Evolutionary conservation across 2,113 vertebrate genomes (phyloP), one percentile per base, ranked within the genome.

Genomic region (Natator depressus): DNA sequence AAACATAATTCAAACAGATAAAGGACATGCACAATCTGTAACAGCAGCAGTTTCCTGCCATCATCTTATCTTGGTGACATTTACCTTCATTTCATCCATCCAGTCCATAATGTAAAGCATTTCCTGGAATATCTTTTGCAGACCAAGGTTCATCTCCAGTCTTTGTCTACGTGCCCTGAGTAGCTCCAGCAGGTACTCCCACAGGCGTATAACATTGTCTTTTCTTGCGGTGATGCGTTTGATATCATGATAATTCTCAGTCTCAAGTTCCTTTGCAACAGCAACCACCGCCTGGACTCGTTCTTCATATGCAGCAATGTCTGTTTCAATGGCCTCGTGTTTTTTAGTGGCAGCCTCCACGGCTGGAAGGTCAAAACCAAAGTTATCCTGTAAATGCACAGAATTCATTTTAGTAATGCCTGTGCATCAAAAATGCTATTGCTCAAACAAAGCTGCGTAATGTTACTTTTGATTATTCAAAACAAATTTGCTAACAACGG

Each of bases 31-130:
- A 78, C 24, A 46, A 24, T 78, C 25, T 47, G 12, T 78, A 78
- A 78, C 29, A 88, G 14, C 35, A 47, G 19, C 53, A 57, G n/a
- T 14, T 25, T 46, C 59, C 62, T 27, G 11, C 80, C 29, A 7
- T 0, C 0, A 53, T 87, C 85, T 88, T 47, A 83, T 35, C 29
- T 0, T 1, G 53, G 49, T n/a, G 75, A 49, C 22, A 31, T 72
- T 80, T 95, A 99, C 99, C 99, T 99, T 99, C 99, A 99, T 99
- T 97, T 99, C 99, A 1, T 99, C 99, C 99, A 99, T 99, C 99
- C 99, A 99, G 98, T 99, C 99, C 99, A 99, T 99, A 95, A 99
- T 99, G 98, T 99, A 98, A 2, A 99, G 99, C 99, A 99, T 99
- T 96, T 99, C 99, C 98, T 99, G 99, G 98, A 99, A 99, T 94